phyloP scores from a whole-genome alignment of 2,888 invertebrate genomes.

The Leptodirus hochenwartii region DNA sequence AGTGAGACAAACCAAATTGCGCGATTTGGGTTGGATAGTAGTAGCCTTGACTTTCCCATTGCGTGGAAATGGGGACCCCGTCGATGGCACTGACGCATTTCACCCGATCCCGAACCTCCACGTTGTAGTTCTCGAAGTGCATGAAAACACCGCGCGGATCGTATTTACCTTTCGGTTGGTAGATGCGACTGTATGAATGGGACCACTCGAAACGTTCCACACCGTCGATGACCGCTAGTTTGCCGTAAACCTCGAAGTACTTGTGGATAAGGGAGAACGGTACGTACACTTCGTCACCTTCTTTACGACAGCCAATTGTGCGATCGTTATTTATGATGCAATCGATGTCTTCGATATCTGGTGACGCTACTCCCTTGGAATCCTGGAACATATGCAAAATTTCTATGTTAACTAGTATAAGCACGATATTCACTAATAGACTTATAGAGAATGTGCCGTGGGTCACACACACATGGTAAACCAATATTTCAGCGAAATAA shows the following conservation, averaged over 20 bases:
- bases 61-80: conserved; percentile 90
- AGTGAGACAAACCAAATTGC: conserved; percentile 94
- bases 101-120: conserved; percentile 88
- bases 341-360: conserved; percentile 50
- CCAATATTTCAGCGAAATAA: too few species aligned
- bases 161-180: conserved; percentile 76
- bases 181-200: conserved; percentile 84
- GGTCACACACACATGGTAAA: too few species aligned
- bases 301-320: conserved; percentile 45
- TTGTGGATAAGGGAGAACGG: conserved; percentile 86
- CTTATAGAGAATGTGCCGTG: too few species aligned
- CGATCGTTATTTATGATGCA: conserved; percentile 65
- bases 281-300: conserved; percentile 73
- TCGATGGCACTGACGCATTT: conserved; percentile 89
- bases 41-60: conserved; percentile 92
- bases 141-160: conserved; percentile 82
- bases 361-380: conserved; percentile 23
- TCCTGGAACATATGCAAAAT: too few species aligned
- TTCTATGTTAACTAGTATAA: too few species aligned
- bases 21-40: conserved; percentile 98
- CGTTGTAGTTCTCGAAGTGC: conserved; percentile 96
- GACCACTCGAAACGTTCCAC: conserved; percentile 84
- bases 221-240: conserved; percentile 52
- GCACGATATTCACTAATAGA: too few species aligned
- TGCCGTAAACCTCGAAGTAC: conserved; percentile 90